Evolutionary conservation across 2,113 vertebrate species (phyloP).

Genomic region (Cebus imitator): DNA sequence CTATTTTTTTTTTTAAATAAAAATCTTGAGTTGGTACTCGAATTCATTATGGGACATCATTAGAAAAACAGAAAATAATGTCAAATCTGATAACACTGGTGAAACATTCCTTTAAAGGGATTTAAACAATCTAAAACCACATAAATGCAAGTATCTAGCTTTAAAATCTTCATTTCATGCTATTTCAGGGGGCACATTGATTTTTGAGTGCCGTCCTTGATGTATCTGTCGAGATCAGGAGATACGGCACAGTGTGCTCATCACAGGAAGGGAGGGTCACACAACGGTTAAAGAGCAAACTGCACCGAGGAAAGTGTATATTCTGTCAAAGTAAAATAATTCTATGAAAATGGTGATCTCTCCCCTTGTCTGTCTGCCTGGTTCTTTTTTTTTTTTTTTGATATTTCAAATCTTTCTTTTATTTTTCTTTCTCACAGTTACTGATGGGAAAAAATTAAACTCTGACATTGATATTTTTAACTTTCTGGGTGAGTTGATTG

Average conservation of each 20-base stretch:
- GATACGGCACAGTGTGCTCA: not conserved
- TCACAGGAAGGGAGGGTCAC: not conserved
- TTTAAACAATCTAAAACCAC: conserved; percentile 33
- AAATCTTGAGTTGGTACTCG: conserved; percentile 12
- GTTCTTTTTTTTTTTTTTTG: not conserved
- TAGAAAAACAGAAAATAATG: conserved; percentile 55
- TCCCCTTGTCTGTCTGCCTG: not conserved
- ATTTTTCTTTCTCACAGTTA: conserved; percentile 39
- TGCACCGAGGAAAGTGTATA: not conserved
- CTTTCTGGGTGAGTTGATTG: conserved; percentile 31
- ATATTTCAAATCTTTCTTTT: conserved; percentile 34
- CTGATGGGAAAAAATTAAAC: conserved; percentile 14
- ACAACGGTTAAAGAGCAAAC: not conserved
- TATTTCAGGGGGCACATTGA: conserved; percentile 60
- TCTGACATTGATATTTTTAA: conserved; percentile 37
- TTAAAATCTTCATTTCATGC: conserved; percentile 52
- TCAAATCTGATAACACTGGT: conserved; percentile 38
- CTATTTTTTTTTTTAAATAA: not conserved
- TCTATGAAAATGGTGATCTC: not conserved
- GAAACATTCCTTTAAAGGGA: conserved; percentile 52
- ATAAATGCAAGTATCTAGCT: conserved; percentile 46
- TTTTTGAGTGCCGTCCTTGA: conserved; percentile 46
- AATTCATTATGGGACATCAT: conserved; percentile 15
- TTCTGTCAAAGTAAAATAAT: conserved; percentile 38
- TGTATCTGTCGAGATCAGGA: conserved; percentile 25